Evolutionary conservation across 2,888 invertebrate species (phyloP), one percentile per base, ranked within the genome.

Genomic region (Drosophila mayaguana): DNA sequence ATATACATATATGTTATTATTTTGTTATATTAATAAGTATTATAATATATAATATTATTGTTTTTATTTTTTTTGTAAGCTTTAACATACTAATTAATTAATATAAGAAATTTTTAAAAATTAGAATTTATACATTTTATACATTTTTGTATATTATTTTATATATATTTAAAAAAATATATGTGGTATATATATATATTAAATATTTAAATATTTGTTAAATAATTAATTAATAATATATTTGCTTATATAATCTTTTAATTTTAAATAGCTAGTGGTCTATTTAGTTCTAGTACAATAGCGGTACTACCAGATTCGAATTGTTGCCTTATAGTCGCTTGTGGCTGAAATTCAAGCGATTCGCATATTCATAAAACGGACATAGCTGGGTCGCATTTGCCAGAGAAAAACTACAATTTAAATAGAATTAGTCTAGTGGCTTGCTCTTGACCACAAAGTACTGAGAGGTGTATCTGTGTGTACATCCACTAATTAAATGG

Each of bases 401-500:
- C 53, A 45, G 63, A 68, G 48, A 50, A 32, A 61, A 36, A 54
- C 14, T 42, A 50, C 46, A 76, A 72, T 76, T 81, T 70, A 77
- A 81, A 75, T 78, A 72, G 68, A 69, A 34, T 62, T 61, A 54
- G 50, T 77, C 65, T 70, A 77, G 75, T 79, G 60, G 77, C 60
- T 72, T 78, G 81, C 78, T 75, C 78, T 81, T 75, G 78, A 81
- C 75, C 81, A 70, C 64, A 67, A 78, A 75, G 46, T 43, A 56
- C 40, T 48, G 48, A 48, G 48, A 32, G 48, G 12, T 32, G 48
- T 28, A n/a, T 20, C 14, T 25, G 40, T 48, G n/a, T 57, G 32
- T 1, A 46, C 38, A 12, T 36, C 38, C 55, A 62, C 63, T 50
- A 46, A 54, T 68, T 34, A 68, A 68, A 63, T 78, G 68, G 62